These are phyloP conservation scores for Enteromius unitaeniatus DNA, from an alignment of 2,797 vertebrate species.

Conservation along the genomic window DNA sequence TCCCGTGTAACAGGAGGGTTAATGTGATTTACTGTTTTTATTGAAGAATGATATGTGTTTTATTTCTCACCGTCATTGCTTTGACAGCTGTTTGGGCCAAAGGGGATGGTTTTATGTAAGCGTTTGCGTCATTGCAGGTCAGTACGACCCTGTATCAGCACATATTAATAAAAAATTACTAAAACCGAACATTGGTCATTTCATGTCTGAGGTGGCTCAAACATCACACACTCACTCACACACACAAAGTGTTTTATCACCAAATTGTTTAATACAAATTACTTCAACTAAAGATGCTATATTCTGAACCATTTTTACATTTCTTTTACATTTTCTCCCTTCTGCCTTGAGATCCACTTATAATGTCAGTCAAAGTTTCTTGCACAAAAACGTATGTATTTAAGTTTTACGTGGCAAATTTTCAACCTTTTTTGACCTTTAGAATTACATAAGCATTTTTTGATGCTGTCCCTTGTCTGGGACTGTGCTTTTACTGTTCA, in stretches of 20 bases:
- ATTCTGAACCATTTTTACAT: neutral
- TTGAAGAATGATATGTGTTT: conserved; percentile 66
- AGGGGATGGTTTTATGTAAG: conserved; percentile 74
- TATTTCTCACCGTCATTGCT: conserved; percentile 67
- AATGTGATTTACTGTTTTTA: conserved; percentile 61
- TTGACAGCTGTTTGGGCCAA: conserved; percentile 75
- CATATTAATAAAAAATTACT: conserved; percentile 77
- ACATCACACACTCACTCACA: conserved; percentile 44
- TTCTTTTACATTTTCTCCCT: neutral
- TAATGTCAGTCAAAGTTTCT: neutral
- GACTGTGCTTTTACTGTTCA: neutral
- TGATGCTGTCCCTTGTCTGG: neutral
- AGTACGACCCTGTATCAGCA: conserved; percentile 78
- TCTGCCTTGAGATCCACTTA: neutral
- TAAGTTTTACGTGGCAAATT: neutral
- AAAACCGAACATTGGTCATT: conserved; percentile 54
- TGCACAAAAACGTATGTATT: neutral
- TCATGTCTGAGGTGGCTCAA: neutral
- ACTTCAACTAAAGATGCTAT: neutral
- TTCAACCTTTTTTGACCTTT: neutral
- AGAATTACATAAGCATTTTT: neutral
- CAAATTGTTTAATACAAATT: neutral
- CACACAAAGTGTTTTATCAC: neutral
- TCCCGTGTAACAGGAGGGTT: conserved; percentile 66
- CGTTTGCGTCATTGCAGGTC: conserved; percentile 76